phyloP scores from a whole-genome alignment of 2,888 invertebrate species.

The Selenia dentaria region DNA sequence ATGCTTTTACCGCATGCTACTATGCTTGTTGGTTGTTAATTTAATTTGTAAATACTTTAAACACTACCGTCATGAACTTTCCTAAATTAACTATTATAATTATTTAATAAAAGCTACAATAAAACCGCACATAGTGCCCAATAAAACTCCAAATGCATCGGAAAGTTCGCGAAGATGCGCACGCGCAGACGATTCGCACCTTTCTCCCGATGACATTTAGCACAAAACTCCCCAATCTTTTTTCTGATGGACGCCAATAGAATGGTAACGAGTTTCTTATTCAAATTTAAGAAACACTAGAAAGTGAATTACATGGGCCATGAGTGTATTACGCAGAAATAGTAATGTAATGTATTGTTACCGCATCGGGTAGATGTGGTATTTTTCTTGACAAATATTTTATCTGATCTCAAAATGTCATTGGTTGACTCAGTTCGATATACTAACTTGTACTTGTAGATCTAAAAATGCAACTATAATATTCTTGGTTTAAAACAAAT shows the following conservation, averaged over 20 bases:
- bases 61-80: too few species aligned
- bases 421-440: too few species aligned
- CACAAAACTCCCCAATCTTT: constrained; percentile 38
- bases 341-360: constrained; percentile 23
- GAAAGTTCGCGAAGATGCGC: constrained; percentile 12
- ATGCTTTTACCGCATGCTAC: too few species aligned
- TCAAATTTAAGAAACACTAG: constrained; percentile 58
- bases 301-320: constrained; percentile 57
- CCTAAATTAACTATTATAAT: constrained; percentile 5
- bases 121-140: constrained; percentile 13
- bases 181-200: constrained; percentile 14
- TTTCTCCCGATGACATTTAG: constrained; percentile 22
- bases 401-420: too few species aligned
- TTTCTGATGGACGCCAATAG: constrained; percentile 45
- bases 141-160: constrained; percentile 20
- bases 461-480: too few species aligned
- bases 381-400: constrained; percentile 3
- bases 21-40: too few species aligned
- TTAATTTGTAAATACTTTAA: too few species aligned
- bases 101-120: constrained; percentile 17
- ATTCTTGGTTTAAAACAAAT: too few species aligned
- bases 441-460: too few species aligned
- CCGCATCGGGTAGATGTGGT: constrained; percentile 5
- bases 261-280: constrained; percentile 61
- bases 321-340: constrained; percentile 34